Evolutionary conservation across 1,140 invertebrate genomes (phyloP), one percentile per base, ranked within the genome.

Genomic region (Episyrphus balteatus): DNA sequence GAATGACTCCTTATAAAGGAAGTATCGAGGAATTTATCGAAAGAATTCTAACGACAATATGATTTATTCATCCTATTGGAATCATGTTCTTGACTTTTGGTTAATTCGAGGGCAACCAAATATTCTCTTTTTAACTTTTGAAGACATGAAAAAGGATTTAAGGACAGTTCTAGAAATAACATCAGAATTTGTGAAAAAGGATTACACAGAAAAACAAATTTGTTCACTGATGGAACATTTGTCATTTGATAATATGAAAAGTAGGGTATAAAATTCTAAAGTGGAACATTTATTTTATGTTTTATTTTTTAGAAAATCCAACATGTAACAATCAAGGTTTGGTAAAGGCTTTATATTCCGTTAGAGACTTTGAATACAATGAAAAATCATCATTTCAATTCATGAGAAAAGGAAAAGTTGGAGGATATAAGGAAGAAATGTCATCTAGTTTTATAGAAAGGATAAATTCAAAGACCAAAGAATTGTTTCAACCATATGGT

Each of bases 81-180:
- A 76, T 36, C 84, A 90, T 58, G 56, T 88, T 0, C 75, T 80
- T 51, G 84, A 88, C 69, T 83, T 81, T 1, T 88, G 84, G 81
- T 61, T 73, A 3, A 54, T 70, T n/a, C 71, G 78, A 49, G 51
- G 85, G 53, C 73, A 86, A 57, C 75, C 77, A 5, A 87, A 86
- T 66, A 52, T 89, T 21, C 62, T 84, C 2, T 88, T 88, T 55
- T 62, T 88, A n/a, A 88, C 85, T 58, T 91, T 88, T 55, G 86
- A 90, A 69, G 78, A 85, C 44, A 82, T 65, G 62, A 66, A 66
- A 33, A 39, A 13, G 3, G 44, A 66, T 57, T 46, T 65, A 2
- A 19, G 50, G 0, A 34, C 43, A 10, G 55, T 66, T 3, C 51
- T 66, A 7, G 45, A 48, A 0, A 53, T 65, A 11, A 32, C 64